Percentiles rank a stretch among this genome's conserved stretches.
These are phyloP conservation scores for Sisyra nigra DNA, from an alignment of 2,888 invertebrate genomes.

Conservation along the genomic window DNA sequence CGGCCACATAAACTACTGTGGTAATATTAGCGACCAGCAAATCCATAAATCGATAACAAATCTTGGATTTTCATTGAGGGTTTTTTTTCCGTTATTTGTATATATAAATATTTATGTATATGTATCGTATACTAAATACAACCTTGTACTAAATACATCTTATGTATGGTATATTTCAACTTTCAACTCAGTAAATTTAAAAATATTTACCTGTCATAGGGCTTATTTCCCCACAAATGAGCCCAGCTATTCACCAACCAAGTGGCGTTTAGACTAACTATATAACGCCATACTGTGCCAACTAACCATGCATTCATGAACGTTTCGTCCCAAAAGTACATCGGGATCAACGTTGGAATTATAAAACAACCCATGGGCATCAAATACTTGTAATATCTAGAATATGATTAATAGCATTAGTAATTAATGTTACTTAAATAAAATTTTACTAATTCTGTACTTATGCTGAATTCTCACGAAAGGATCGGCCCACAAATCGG, in stretches of 20 bases:
- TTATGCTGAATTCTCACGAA: conserved; percentile 77
- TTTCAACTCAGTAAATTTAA: no score
- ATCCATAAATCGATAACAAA: no score
- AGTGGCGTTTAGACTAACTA: conserved; percentile 65
- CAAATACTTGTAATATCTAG: conserved; percentile 43
- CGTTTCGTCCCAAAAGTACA: conserved; percentile 62
- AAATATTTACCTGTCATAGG: conserved; percentile 47
- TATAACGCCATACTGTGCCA: conserved; percentile 58
- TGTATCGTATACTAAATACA: no score
- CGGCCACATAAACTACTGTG: neutral
- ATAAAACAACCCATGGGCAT: conserved; percentile 62
- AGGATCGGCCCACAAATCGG: conserved; percentile 67
- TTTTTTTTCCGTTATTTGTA: no score
- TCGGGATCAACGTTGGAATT: conserved; percentile 61
- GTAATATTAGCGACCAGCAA: no score
- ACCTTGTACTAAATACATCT: no score
- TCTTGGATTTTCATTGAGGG: no score
- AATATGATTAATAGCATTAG: conserved; percentile 16
- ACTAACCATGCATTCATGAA: conserved; percentile 49
- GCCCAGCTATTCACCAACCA: conserved; percentile 87
- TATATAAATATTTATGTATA: no score
- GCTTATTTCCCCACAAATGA: conserved; percentile 62
- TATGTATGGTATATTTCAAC: no score
- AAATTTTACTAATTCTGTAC: conserved; percentile 26
- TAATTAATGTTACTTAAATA: neutral